A percentile compares a stretch with the other conserved stretches of the same genome.
phyloP scores from a whole-genome alignment of 2,797 vertebrate species.

The Pachyuromys duprasi region DNA sequence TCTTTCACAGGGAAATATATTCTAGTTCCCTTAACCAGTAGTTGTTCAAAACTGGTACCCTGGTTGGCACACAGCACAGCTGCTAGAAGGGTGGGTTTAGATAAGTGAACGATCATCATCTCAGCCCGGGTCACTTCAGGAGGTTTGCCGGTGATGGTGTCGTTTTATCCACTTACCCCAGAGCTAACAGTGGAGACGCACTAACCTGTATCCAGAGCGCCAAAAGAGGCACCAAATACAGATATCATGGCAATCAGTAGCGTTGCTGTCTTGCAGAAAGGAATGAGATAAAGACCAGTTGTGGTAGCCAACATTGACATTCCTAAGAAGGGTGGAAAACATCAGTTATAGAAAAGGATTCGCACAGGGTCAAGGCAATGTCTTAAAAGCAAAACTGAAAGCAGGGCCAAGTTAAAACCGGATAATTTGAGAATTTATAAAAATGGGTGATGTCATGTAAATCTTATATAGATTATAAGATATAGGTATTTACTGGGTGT shows the following conservation, averaged over 20 bases:
- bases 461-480: constrained; percentile 6
- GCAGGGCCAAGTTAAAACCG: neutral
- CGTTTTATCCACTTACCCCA: neutral
- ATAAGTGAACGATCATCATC: neutral
- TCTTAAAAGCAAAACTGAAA: neutral
- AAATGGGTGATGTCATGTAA: neutral
- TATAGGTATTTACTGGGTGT: neutral
- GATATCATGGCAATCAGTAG: constrained; percentile 89
- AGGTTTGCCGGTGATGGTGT: neutral
- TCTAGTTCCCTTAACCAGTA: neutral
- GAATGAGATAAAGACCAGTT: constrained; percentile 90
- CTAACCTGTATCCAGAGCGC: constrained; percentile 95
- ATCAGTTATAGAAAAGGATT: neutral
- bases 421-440: neutral
- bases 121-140: neutral
- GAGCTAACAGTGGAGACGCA: neutral
- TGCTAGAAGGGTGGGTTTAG: neutral
- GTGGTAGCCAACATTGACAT: constrained; percentile 92
- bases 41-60: neutral
- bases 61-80: neutral
- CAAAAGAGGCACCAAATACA: constrained; percentile 92
- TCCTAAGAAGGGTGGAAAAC: constrained; percentile 86
- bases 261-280: constrained; percentile 89
- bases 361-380: neutral
- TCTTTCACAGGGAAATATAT: neutral